phyloP scores from a whole-genome alignment of 2,797 vertebrate genomes.

The Myoxocephalus aenaeus region DNA sequence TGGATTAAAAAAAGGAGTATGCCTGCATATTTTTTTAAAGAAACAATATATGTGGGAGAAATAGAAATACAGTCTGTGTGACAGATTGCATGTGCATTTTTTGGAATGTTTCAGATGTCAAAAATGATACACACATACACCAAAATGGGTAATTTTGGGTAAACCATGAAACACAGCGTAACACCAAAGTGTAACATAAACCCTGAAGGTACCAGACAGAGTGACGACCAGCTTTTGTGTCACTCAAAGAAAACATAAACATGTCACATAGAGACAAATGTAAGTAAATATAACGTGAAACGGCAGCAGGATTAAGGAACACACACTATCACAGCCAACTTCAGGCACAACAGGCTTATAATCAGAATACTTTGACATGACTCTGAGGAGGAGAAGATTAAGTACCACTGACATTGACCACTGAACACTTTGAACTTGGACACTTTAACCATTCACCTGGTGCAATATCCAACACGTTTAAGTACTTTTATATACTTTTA shows the following conservation, averaged over 20 bases:
- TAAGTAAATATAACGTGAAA: neutral
- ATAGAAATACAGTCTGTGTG: neutral
- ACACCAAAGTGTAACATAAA: conserved; percentile 29
- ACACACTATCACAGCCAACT: conserved; percentile 54
- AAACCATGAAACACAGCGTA: conserved; percentile 11
- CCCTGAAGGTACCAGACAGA: conserved; percentile 20
- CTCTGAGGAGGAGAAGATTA: conserved; percentile 37
- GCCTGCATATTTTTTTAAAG: neutral
- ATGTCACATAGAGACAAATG: neutral
- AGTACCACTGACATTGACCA: neutral
- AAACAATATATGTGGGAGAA: neutral
- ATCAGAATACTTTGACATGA: conserved; percentile 31
- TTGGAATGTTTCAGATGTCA: neutral
- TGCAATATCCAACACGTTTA: too few species aligned
- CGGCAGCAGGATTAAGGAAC: conserved; percentile 52
- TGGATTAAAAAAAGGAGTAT: neutral
- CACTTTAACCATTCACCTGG: too few species aligned
- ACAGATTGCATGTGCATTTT: neutral
- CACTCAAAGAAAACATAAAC: conserved; percentile 2
- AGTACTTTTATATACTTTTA: too few species aligned
- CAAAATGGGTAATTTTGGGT: neutral
- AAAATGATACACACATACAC: conserved; percentile 1
- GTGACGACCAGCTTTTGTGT: neutral
- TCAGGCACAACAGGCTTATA: conserved; percentile 37
- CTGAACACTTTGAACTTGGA: too few species aligned